These are phyloP conservation scores for Ophonus ardosiacus DNA, from an alignment of 2,888 invertebrate species.

Conservation along the genomic window DNA sequence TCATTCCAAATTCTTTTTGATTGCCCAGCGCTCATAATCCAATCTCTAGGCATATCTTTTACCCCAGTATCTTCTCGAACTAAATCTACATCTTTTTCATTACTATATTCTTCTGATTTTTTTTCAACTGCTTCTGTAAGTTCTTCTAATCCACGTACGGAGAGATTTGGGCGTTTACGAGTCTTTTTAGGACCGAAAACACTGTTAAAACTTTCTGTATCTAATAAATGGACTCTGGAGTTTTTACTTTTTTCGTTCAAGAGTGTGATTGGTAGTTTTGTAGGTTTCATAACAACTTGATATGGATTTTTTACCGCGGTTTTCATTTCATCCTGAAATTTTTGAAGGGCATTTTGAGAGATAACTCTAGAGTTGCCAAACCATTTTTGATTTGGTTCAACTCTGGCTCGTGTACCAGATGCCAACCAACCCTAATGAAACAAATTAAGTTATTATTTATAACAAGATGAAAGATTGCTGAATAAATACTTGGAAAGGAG, in stretches of 20 bases:
- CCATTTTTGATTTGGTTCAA: slow-evolving; percentile 99
- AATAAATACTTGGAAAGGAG: slow-evolving; percentile 89
- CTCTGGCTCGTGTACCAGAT: slow-evolving; percentile 93
- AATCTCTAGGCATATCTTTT: slow-evolving; percentile 90
- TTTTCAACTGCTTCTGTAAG: slow-evolving; percentile 85
- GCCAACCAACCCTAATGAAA: slow-evolving; percentile 82
- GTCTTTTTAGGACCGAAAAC: slow-evolving; percentile 97
- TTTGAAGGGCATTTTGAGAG: slow-evolving; percentile 92
- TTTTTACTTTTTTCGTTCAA: slow-evolving; percentile 95
- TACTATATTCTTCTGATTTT: slow-evolving; percentile 86
- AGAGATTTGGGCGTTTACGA: slow-evolving; percentile 92
- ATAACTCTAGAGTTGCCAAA: slow-evolving; percentile 99
- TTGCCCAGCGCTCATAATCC: slow-evolving; percentile 97
- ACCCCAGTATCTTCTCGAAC: slow-evolving; percentile 89
- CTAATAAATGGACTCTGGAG: slow-evolving; percentile 94
- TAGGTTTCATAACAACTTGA: slow-evolving; percentile 97
- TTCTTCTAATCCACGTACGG: slow-evolving; percentile 87
- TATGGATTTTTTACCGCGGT: slow-evolving; percentile 97
- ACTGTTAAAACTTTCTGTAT: slow-evolving; percentile 95
- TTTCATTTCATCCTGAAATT: slow-evolving; percentile 96
- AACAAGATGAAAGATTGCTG: not conserved
- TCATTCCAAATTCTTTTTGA: slow-evolving; percentile 99
- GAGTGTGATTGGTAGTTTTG: slow-evolving; percentile 94
- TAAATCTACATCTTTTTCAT: slow-evolving; percentile 89
- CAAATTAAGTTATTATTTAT: slow-evolving; percentile 10